A percentile compares a stretch with the other conserved stretches of the same genome.
phyloP scores from a whole-genome alignment of 2,888 invertebrate genomes.

The Eilema griseolum region DNA sequence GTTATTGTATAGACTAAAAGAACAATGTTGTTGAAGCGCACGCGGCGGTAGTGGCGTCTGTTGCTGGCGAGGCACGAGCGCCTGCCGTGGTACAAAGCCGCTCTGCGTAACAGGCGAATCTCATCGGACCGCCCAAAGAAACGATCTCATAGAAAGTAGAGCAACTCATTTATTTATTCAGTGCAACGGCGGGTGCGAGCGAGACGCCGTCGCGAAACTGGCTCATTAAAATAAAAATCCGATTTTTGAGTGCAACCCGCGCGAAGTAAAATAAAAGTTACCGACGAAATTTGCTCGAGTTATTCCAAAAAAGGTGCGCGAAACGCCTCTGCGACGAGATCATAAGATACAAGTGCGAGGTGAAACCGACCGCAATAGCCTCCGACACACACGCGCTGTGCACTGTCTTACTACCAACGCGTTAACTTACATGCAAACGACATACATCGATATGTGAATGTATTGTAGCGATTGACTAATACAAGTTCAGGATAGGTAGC shows the following conservation, averaged over 20 bases:
- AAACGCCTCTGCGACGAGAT: conserved; percentile 79
- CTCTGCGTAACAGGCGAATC: conserved; percentile 57
- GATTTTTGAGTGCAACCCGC: conserved; percentile 83
- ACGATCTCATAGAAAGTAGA: conserved; percentile 87
- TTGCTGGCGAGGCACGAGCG: conserved; percentile 33
- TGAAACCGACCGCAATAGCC: conserved; percentile 82
- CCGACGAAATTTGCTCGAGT: conserved; percentile 85
- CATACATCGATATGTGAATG: conserved; percentile 30
- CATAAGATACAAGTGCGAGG: conserved; percentile 78
- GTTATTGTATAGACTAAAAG: conserved; percentile 64
- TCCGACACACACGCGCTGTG: conserved; percentile 58
- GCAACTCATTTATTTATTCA: conserved; percentile 86
- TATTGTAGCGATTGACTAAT: conserved; percentile 18
- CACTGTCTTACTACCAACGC: conserved; percentile 51
- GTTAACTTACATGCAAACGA: conserved; percentile 64
- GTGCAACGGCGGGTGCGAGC: conserved; percentile 80
- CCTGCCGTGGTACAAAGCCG: conserved; percentile 41
- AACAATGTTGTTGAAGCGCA: conserved; percentile 58
- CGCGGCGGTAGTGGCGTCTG: conserved; percentile 22
- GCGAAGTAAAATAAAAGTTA: conserved; percentile 83
- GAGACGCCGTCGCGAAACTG: conserved; percentile 78
- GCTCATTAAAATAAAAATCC: conserved; percentile 86
- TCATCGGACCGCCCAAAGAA: conserved; percentile 80
- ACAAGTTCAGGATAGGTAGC: conserved; percentile 18
- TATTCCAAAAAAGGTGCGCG: conserved; percentile 84